Evolutionary conservation across 2,113 vertebrate species (phyloP).

Genomic region (Gorsachius goisagi): DNA sequence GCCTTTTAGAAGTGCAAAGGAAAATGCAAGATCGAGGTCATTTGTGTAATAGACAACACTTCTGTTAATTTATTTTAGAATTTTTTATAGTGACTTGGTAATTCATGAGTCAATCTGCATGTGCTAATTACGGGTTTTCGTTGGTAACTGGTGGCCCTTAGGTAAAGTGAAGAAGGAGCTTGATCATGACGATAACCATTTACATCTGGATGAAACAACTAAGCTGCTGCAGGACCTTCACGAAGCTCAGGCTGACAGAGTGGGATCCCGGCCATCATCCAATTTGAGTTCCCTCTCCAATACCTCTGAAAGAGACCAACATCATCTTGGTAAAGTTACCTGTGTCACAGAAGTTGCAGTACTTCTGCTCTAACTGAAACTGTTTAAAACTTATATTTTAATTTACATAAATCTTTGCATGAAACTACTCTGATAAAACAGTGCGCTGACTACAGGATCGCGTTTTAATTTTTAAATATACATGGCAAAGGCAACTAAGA

Average conservation of each 20-base stretch:
- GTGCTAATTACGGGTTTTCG: neutral
- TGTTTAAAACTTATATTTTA: neutral
- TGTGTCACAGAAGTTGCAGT: neutral
- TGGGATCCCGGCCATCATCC: slow-evolving; percentile 91
- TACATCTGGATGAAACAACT: slow-evolving; percentile 89
- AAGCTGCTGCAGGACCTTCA: slow-evolving; percentile 96
- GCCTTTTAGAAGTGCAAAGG: neutral
- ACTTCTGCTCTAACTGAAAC: neutral
- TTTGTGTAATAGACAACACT: neutral
- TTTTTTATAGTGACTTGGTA: neutral
- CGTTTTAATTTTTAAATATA: neutral
- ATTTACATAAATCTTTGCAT: neutral
- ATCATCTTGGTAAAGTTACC: slow-evolving; percentile 83
- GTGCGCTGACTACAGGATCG: neutral
- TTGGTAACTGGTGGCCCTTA: slow-evolving; percentile 46
- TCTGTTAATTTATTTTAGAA: neutral
- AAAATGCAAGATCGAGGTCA: neutral
- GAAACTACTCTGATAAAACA: neutral
- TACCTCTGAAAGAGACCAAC: slow-evolving; percentile 91
- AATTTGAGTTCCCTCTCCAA: slow-evolving; percentile 96
- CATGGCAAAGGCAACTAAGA: neutral
- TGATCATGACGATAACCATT: slow-evolving; percentile 86
- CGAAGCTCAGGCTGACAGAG: slow-evolving; percentile 89
- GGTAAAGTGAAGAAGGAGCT: slow-evolving; percentile 95
- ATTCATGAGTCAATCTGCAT: neutral